Percentiles rank a stretch among this genome's conserved stretches.
Conservation (phyloP, 2,797 vertebrate species). For the Scleropages formosus region DNA sequence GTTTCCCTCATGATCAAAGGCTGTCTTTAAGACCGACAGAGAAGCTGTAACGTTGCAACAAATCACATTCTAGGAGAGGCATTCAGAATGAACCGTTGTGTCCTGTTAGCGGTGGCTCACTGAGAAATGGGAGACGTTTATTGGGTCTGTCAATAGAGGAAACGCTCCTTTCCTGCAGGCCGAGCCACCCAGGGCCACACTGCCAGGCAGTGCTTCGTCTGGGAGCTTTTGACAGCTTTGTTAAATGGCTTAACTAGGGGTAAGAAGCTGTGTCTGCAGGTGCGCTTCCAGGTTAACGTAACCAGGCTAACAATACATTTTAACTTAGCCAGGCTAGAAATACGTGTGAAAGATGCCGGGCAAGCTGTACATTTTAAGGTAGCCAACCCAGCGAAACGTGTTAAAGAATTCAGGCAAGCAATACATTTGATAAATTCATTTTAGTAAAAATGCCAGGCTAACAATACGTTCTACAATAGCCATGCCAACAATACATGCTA, state of each 20-base stretch:
- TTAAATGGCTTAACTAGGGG: not conserved
- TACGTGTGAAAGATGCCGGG: no score
- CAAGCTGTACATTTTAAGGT: no score
- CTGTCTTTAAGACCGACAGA: no score
- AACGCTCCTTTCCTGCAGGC: constrained; percentile 60
- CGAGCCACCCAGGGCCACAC: constrained; percentile 28
- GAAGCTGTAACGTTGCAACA: not conserved
- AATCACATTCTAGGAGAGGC: constrained; percentile 48
- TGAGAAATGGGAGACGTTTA: constrained; percentile 61
- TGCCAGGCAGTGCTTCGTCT: not conserved
- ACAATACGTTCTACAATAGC: no score
- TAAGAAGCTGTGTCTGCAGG: not conserved
- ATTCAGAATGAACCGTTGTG: constrained; percentile 17
- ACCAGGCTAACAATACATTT: no score
- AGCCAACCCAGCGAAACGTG: no score
- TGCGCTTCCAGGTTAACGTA: no score
- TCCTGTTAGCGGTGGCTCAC: constrained; percentile 34
- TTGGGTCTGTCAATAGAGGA: constrained; percentile 66
- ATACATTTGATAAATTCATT: no score
- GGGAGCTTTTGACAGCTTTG: not conserved
- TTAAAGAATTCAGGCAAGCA: no score
- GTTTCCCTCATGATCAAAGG: not conserved
- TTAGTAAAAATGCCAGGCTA: no score
- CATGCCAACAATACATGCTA: no score
- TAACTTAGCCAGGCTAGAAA: no score